phyloP scores from a whole-genome alignment of 2,888 invertebrate genomes.

The Doris montereyensis region DNA sequence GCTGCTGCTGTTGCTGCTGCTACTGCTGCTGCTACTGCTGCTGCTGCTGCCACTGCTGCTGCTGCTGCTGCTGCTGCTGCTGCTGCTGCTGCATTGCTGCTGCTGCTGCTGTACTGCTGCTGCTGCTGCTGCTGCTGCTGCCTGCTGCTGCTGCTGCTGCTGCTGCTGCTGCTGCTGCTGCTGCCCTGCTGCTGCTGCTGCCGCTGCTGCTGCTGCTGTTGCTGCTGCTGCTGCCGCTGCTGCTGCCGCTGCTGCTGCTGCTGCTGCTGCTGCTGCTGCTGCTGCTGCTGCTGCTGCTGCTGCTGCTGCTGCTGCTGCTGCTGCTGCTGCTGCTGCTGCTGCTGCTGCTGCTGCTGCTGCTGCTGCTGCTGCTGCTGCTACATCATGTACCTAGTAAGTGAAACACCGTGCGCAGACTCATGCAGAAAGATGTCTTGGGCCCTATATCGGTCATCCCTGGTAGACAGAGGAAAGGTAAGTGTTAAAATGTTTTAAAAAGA shows the following conservation, averaged over 20 bases:
- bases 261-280: neutral
- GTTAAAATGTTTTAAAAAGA: too few relatives aligned
- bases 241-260: neutral
- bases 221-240: neutral
- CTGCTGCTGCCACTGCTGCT: neutral
- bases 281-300: neutral
- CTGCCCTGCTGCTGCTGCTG: neutral
- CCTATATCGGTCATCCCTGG: too few relatives aligned
- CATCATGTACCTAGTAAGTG: too few relatives aligned
- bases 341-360: too few relatives aligned
- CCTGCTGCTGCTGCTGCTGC: too few relatives aligned
- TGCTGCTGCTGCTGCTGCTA: too few relatives aligned
- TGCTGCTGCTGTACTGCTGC: neutral
- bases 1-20: neutral
- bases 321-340: too few relatives aligned
- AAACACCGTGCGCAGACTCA: too few relatives aligned
- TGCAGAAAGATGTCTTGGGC: too few relatives aligned
- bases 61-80: neutral
- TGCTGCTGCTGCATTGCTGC: too few relatives aligned
- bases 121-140: neutral
- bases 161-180: neutral
- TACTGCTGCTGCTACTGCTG: neutral
- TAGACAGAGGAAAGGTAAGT: too few relatives aligned
- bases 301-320: too few relatives aligned
- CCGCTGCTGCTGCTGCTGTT: neutral